Conservation (phyloP, 2,797 vertebrate genomes). For the Simalia tracyae region DNA sequence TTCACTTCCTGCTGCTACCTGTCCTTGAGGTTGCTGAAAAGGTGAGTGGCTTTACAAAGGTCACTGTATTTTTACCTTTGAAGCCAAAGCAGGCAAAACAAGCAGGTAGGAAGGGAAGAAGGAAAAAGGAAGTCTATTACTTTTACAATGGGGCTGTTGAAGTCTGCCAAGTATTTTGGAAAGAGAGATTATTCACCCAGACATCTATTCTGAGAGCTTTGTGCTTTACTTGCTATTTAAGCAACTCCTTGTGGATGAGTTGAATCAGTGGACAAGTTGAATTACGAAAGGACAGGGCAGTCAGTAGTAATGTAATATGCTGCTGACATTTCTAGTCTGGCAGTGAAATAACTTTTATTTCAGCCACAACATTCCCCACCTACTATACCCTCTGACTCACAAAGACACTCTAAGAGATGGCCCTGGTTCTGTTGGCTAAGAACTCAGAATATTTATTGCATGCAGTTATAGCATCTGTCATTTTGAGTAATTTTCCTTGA, state of each 20-base stretch:
- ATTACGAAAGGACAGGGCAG: constrained; percentile 28
- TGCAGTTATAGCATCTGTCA: not conserved
- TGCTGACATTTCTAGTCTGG: constrained; percentile 64
- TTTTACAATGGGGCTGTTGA: constrained; percentile 16
- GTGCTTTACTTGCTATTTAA: constrained; percentile 32
- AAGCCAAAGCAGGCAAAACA: constrained; percentile 48
- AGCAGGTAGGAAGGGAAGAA: constrained; percentile 28
- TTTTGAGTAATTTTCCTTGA: constrained; percentile 48
- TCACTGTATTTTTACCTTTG: constrained; percentile 37
- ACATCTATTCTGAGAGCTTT: constrained; percentile 12
- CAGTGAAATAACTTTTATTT: constrained; percentile 57
- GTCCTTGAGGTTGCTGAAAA: not conserved
- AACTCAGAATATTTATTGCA: constrained; percentile 54
- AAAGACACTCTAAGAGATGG: constrained; percentile 1
- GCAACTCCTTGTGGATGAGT: not conserved
- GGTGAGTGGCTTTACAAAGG: not conserved
- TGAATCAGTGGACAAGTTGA: not conserved
- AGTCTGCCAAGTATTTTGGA: constrained; percentile 31
- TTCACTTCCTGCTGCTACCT: not conserved
- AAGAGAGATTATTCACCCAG: not conserved
- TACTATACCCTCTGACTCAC: constrained; percentile 39
- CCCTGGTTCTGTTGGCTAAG: constrained; percentile 61
- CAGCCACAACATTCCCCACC: constrained; percentile 61
- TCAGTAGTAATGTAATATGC: constrained; percentile 63
- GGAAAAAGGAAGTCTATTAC: not conserved